Conservation (phyloP, 2,797 vertebrate species). For the Perodicticus potto region DNA sequence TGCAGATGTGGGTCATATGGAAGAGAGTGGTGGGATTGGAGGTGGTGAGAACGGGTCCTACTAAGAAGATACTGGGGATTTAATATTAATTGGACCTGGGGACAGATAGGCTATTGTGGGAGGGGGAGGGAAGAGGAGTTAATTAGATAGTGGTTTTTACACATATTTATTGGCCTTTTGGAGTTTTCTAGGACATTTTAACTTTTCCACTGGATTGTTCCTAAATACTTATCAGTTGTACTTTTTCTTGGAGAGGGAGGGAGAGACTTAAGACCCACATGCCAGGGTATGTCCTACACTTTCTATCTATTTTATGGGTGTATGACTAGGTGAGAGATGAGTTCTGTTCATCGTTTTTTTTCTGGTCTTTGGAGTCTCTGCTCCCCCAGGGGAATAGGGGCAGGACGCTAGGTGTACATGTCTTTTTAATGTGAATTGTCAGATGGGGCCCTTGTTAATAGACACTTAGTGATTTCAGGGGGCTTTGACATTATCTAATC, state of each 20-base stretch:
- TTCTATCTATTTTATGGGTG: background rate
- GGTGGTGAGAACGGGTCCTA: background rate
- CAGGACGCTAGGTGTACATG: background rate
- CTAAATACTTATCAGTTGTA: background rate
- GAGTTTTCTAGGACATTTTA: conserved; percentile 8
- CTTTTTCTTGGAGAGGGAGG: background rate
- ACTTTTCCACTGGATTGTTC: background rate
- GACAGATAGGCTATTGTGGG: background rate
- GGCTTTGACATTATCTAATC: background rate
- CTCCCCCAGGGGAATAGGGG: background rate
- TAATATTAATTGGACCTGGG: background rate
- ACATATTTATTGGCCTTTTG: background rate
- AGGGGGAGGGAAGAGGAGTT: background rate
- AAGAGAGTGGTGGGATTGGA: background rate
- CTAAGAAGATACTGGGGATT: background rate
- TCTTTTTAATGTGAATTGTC: background rate
- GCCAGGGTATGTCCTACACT: background rate
- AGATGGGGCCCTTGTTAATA: background rate
- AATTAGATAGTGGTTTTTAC: background rate
- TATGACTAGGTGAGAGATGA: background rate
- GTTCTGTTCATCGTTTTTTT: background rate
- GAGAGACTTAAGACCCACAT: background rate
- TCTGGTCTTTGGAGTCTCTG: background rate
- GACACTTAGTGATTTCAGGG: background rate
- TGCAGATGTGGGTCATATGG: background rate